A percentile compares a stretch with the other conserved stretches of the same genome.
Conservation (phyloP, 2,888 invertebrate species). For the Drosophila affinis region DNA sequence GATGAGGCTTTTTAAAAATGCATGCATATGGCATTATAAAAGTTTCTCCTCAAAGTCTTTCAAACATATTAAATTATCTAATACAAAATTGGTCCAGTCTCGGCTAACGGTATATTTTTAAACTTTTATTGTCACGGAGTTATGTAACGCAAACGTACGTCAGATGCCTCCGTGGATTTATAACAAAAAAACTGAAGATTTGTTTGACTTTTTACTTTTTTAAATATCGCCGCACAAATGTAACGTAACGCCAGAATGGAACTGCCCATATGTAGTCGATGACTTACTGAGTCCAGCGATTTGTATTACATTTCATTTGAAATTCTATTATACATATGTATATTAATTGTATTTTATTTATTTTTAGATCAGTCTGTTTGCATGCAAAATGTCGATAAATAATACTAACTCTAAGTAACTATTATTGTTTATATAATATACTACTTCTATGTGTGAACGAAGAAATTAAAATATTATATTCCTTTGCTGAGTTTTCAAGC, state of each 20-base stretch:
- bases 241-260: no score
- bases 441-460: not conserved
- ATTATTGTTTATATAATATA: not conserved
- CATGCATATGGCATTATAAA: not conserved
- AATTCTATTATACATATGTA: not conserved
- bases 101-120: no score
- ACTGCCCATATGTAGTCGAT: not conserved
- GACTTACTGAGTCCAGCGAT: not conserved
- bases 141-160: no score
- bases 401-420: slow-evolving; percentile 15
- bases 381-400: slow-evolving; percentile 14
- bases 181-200: no score
- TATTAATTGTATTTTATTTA: slow-evolving; percentile 12
- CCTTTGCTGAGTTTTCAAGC: not conserved
- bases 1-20: not conserved
- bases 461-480: slow-evolving; percentile 9
- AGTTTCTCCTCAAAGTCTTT: no score
- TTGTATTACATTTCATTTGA: not conserved
- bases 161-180: no score
- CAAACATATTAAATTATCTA: no score
- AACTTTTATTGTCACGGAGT: no score
- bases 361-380: slow-evolving; percentile 57
- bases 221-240: no score
- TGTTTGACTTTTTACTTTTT: no score
- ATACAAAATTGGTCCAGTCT: no score